Evolutionary conservation across 1,140 invertebrate species (phyloP).

Genomic region (Caenorhabditis briggsae): DNA sequence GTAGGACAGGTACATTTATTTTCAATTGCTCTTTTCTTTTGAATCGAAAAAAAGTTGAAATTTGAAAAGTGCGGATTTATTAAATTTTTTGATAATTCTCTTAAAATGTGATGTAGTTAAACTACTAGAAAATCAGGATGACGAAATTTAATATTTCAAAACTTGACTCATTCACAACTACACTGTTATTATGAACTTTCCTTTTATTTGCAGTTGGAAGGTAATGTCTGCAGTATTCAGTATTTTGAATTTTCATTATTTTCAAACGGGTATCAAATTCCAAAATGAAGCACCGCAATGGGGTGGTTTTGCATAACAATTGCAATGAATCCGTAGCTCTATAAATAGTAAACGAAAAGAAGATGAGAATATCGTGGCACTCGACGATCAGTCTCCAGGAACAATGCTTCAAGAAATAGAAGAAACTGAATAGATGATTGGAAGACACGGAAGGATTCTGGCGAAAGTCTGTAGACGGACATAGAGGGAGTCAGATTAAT

Average conservation of each 20-base stretch:
- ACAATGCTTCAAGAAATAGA: neutral
- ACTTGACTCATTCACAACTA: too few relatives aligned
- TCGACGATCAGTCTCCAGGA: neutral
- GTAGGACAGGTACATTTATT: constrained; percentile 11
- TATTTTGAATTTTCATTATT: neutral
- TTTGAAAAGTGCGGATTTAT: too few relatives aligned
- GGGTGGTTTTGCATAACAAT: constrained; percentile 31
- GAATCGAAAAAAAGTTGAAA: neutral
- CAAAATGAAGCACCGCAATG: constrained; percentile 1
- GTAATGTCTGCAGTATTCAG: neutral
- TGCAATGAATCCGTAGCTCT: constrained; percentile 26
- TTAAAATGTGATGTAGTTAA: too few relatives aligned
- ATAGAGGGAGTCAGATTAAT: constrained; percentile 15
- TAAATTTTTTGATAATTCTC: too few relatives aligned
- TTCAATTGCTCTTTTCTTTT: constrained; percentile 38
- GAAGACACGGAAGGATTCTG: neutral
- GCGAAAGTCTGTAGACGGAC: neutral
- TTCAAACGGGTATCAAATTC: constrained; percentile 47
- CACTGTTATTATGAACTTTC: constrained; percentile 9
- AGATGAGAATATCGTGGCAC: neutral
- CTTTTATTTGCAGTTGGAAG: neutral
- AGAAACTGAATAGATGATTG: neutral
- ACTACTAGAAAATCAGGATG: too few relatives aligned
- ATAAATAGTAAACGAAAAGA: constrained; percentile 47
- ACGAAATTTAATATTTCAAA: too few relatives aligned